Evolutionary conservation across 2,797 vertebrate genomes (phyloP), one percentile per base, ranked within the genome.

Genomic region (Onychomys leucogaster): DNA sequence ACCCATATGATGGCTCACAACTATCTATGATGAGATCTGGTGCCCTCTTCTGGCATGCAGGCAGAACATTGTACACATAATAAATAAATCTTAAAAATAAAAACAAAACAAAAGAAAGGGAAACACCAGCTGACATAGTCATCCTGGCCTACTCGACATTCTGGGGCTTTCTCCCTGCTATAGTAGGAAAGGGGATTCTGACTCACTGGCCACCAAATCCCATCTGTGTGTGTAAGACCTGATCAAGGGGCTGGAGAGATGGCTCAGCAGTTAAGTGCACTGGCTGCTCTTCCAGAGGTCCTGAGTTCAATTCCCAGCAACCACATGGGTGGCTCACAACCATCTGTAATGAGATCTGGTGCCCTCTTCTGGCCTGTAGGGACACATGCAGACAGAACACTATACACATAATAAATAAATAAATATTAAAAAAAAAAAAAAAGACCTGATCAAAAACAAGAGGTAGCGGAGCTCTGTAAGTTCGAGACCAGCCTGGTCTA

Each of bases 171-270:
- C 2, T 41, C 73, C 71, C 6, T 4, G 1, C 5, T 27, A 29
- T 25, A 57, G 55, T 0, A 55, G 83, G 4, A 43, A 73, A 19
- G 6, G 19, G 32, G 19, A 23, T 12, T 0, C 34, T 11, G 0
- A 0, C 0, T 16, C 46, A 27, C 2, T 59, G 32, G 25, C 73
- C 4, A 37, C 19, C 32, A 49, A 49, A 61, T 17, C 61, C 86
- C 1, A 0, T 55, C 41, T 77, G 29, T 85, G 23, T 67, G 32
- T 9, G 0, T 29, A 29, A 65, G 63, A 65, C 29, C 29, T 65
- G 63, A 65, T 12, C 63, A 65, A 65, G n/a, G n/a, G n/a, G n/a
- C n/a, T n/a, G n/a, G n/a, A n/a, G n/a, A n/a, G n/a, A n/a, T n/a
- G n/a, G n/a, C n/a, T n/a, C n/a, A n/a, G n/a, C n/a, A n/a, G n/a